Evolutionary conservation across 1,140 invertebrate species (phyloP), one percentile per base, ranked within the genome.

Genomic region (Batillaria attramentaria): DNA sequence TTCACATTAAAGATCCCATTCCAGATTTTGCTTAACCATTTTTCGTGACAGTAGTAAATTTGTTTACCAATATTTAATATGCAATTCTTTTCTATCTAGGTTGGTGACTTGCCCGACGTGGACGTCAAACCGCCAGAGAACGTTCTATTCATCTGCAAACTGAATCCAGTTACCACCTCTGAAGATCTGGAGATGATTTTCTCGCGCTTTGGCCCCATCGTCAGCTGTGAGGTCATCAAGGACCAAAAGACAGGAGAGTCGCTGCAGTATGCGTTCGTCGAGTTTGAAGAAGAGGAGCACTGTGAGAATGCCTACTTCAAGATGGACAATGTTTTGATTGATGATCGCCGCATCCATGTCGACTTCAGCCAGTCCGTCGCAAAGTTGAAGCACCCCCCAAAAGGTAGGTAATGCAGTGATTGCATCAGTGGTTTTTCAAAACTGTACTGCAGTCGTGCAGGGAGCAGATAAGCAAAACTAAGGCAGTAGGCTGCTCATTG

Each of bases 301-400:
- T 99, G 98, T 92, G 99, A 99, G 92, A 95, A 97, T 84, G 99
- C 99, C 3, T 99, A 97, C 92, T 98, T 99, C 85, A 99, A 99
- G 93, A 99, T 99, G 99, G 98, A 99, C 87, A 99, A 99, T 92
- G 98, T 99, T 0, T 92, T 99, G 0, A 99, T 99, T 85, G 99
- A 99, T 92, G 99, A 99, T 89, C 92, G 99, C 66, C 93, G 99
- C 85, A 99, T 99, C 84, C 98, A 99, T 91, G 99, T 99, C 2
- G 99, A 99, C 91, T 99, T 99, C 92, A 99, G 97, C 84, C 99
- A 99, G 89, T 99, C 97, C 62, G 98, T 99, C 0, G 94, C 97
- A 0, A 98, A 98, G 81, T 35, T 89, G 13, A 86, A 81, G 41
- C 77, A 73, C 66, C 62, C 77, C 5, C 57, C 54, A 10, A 79